Conservation (phyloP, 1,140 invertebrate species). For the Cyrtorhinus lividipennis region DNA sequence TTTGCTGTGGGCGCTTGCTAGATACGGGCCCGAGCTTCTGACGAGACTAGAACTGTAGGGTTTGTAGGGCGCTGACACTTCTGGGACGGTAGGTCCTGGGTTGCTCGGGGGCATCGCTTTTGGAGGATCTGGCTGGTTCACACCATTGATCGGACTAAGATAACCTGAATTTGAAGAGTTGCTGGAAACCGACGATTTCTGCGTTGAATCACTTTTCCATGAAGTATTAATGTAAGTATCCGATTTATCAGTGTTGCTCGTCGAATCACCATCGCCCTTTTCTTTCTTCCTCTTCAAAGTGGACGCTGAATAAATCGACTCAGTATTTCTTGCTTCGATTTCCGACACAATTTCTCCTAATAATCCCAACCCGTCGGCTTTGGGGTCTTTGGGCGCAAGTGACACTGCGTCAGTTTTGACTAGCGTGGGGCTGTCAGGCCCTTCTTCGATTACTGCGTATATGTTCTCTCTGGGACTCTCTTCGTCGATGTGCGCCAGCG, state of each 20-base stretch:
- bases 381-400: conserved; percentile 1
- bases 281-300: conserved; percentile 46
- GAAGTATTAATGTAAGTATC: conserved; percentile 36
- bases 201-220: conserved; percentile 19
- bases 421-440: conserved; percentile 30
- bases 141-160: conserved; percentile 41
- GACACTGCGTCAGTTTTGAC: conserved; percentile 25
- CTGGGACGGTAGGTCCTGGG: conserved; percentile 13
- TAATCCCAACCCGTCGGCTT: conserved; percentile 43
- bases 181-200: conserved; percentile 31
- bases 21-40: conserved; percentile 27
- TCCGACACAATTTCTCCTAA: conserved; percentile 72
- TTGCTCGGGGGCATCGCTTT: conserved; percentile 8
- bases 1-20: conserved; percentile 24
- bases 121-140: conserved; percentile 19
- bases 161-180: conserved; percentile 52
- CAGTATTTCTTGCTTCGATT: conserved; percentile 66
- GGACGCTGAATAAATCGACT: conserved; percentile 69
- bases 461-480: conserved; percentile 57
- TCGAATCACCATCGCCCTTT: conserved; percentile 28
- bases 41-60: conserved; percentile 29
- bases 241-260: conserved; percentile 30
- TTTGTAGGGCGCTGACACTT: conserved; percentile 25
- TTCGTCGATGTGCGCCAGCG: conserved; percentile 45
- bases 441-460: conserved; percentile 72